Evolutionary conservation across 2,888 invertebrate species (phyloP).

Genomic region (Napeogenes sylphis): DNA sequence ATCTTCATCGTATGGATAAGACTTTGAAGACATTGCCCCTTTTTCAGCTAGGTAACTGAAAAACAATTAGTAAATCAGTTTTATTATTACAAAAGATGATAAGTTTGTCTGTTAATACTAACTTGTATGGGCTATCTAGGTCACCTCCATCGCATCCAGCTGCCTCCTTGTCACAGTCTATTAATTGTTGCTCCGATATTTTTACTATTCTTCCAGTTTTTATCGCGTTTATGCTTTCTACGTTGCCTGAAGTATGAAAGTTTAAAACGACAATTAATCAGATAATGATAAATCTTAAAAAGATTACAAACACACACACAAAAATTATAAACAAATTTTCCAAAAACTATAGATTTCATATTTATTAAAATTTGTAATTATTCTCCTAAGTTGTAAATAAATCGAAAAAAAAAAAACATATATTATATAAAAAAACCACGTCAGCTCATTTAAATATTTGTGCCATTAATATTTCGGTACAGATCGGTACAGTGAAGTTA

Average conservation of each 20-base stretch:
- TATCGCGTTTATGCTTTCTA: conserved; percentile 37
- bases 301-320: no score
- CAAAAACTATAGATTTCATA: no score
- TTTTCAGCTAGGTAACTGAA: neutral
- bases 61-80: conserved; percentile 19
- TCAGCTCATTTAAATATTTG: no score
- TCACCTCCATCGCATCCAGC: conserved; percentile 28
- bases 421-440: no score
- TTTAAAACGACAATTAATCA: neutral
- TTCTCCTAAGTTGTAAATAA: no score
- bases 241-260: conserved; percentile 30
- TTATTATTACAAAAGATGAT: no score
- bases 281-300: neutral
- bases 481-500: neutral
- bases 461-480: no score
- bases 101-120: no score
- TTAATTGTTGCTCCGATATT: conserved; percentile 37
- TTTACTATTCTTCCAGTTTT: conserved; percentile 26
- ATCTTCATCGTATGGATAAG: neutral
- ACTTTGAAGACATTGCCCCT: conserved; percentile 1
- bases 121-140: no score
- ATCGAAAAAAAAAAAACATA: no score
- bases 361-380: no score
- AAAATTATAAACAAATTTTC: no score
- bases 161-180: conserved; percentile 33